These are phyloP conservation scores for Sinocyclocheilus rhinocerous DNA, from an alignment of 2,113 vertebrate genomes.

Conservation along the genomic window DNA sequence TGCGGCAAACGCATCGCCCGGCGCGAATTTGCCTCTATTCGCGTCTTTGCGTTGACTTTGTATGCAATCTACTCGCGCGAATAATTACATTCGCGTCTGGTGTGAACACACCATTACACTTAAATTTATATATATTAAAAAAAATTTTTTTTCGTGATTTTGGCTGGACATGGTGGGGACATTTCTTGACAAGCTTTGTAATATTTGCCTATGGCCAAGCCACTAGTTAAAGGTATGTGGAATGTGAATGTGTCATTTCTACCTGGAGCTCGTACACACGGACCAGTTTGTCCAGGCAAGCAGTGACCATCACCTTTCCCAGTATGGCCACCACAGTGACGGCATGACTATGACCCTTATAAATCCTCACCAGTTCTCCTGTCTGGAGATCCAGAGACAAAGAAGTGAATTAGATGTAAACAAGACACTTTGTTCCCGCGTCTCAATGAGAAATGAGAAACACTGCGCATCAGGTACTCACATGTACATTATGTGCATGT, in stretches of 20 bases:
- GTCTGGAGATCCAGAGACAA: slow-evolving; percentile 74
- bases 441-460: neutral
- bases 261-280: slow-evolving; percentile 97
- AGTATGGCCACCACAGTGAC: slow-evolving; percentile 92
- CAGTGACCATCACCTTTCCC: slow-evolving; percentile 97
- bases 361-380: slow-evolving; percentile 89
- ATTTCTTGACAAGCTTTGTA: no score
- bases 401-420: neutral
- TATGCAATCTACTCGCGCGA: no score
- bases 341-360: slow-evolving; percentile 94
- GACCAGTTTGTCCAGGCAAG: slow-evolving; percentile 95
- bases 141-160: neutral
- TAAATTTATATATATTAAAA: neutral
- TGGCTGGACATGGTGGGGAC: neutral
- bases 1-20: no score
- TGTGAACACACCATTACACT: no score
- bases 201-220: no score
- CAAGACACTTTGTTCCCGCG: neutral
- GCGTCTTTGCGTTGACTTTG: no score
- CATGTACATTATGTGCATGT: slow-evolving; percentile 95
- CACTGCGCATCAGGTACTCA: slow-evolving; percentile 71
- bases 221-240: neutral
- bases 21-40: no score
- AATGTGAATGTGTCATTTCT: slow-evolving; percentile 42
- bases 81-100: no score